A percentile compares a stretch with the other conserved stretches of the same genome.
Evolutionary conservation across 2,113 vertebrate species (phyloP).

Genomic region (Scytalopus superciliaris): DNA sequence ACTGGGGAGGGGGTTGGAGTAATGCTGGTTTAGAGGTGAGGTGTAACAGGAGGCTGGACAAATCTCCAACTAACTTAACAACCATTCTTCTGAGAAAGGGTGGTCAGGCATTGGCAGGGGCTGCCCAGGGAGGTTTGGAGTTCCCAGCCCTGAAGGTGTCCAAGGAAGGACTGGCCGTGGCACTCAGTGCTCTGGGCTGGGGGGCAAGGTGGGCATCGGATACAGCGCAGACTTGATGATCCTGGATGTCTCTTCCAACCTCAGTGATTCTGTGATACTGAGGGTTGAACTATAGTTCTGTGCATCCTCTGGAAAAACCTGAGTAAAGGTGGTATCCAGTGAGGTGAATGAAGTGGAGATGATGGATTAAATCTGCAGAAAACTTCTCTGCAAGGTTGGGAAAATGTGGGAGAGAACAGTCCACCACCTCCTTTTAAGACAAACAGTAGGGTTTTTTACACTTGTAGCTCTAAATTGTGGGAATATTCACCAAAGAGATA

Average conservation of each 20-base stretch:
- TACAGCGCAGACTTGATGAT: fast-evolving
- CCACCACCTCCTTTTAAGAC: neutral
- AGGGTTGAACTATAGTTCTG: neutral
- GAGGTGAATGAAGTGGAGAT: neutral
- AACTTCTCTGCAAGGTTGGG: neutral
- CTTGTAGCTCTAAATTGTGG: neutral
- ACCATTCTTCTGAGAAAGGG: neutral
- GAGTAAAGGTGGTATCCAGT: neutral
- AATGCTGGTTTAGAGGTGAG: neutral
- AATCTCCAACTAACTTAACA: neutral
- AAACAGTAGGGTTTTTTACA: neutral
- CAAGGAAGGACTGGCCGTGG: neutral
- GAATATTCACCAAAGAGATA: neutral
- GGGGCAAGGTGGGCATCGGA: neutral
- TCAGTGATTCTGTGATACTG: neutral
- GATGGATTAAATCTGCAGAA: neutral
- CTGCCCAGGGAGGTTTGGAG: neutral
- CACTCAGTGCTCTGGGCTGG: neutral
- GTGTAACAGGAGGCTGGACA: neutral
- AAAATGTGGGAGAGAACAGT: neutral
- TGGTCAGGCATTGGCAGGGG: fast-evolving
- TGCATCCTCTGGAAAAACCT: neutral
- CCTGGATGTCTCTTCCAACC: neutral
- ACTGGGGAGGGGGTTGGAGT: neutral
- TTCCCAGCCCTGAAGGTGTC: neutral